Evolutionary conservation across 2,888 invertebrate genomes (phyloP), one percentile per base, ranked within the genome.

Genomic region (Lasioglossum oenotherae): DNA sequence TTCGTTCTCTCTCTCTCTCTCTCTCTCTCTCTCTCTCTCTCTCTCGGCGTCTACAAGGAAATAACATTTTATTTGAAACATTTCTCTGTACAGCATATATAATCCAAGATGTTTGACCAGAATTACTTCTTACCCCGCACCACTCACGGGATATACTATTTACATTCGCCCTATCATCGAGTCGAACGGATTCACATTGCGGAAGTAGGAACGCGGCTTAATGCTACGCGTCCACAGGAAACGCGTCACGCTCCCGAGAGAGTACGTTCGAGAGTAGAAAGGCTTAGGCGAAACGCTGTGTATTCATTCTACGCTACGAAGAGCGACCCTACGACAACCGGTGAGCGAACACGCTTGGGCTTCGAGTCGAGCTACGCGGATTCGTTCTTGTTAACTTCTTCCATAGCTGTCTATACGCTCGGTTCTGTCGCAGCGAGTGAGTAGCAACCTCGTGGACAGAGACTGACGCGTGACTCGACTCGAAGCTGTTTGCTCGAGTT

Each of bases 31-130:
- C 35, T 35, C 35, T 35, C 35, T 35, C 73, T 31, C 5, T 75
- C 77, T 31, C 6, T 46, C 46, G 16, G 69, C 69, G 74, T 71
- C 14, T 71, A 71, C 71, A 41, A 71, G 71, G 71, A 71, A 71
- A 71, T 71, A 71, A 71, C 71, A 71, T 71, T 69, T 71, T 71
- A 71, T 71, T 71, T 71, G 71, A 71, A 71, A 71, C 71, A 71
- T 71, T 71, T 71, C 71, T 71, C 71, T 71, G 71, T 71, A 71
- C 71, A 71, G 71, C 71, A 71, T 71, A 71, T 71, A 71, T 71
- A 71, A 71, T 71, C 71, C 71, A 71, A 71, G 71, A 71, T 71
- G 71, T 71, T 71, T 71, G 71, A 71, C 71, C 71, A 73, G 44
- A 64, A 67, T 57, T 27, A 27, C 46, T 74, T 60, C 19, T 53